Conservation (phyloP, 2,797 vertebrate genomes). For the Eulemur rubriventer region DNA sequence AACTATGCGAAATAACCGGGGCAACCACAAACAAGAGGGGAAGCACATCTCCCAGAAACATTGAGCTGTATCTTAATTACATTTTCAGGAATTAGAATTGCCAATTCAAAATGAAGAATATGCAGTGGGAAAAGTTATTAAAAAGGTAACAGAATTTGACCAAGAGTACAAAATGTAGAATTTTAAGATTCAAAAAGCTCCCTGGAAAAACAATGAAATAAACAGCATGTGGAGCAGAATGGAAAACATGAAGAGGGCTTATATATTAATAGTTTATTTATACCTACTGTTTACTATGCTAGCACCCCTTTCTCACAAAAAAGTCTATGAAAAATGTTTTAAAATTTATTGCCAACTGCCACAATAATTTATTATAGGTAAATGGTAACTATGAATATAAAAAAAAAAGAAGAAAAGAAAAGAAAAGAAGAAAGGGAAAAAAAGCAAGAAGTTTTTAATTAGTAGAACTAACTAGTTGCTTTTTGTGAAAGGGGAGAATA, state of each 20-base stretch:
- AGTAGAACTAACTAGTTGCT: constrained; percentile 65
- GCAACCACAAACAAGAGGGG: constrained; percentile 6
- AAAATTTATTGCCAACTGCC: constrained; percentile 83
- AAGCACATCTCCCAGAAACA: neutral
- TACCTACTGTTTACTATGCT: constrained; percentile 33
- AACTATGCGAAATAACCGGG: constrained; percentile 42
- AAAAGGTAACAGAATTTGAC: neutral
- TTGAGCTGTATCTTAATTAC: neutral
- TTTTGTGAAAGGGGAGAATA: constrained; percentile 33
- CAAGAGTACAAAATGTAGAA: constrained; percentile 5
- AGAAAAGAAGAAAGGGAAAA: neutral
- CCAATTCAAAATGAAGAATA: constrained; percentile 6
- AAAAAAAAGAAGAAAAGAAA: neutral
- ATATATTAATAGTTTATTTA: neutral
- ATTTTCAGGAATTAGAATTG: constrained; percentile 3
- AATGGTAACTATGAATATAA: constrained; percentile 75
- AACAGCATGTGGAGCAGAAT: neutral
- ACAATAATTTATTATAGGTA: constrained; percentile 84
- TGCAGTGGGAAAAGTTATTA: neutral
- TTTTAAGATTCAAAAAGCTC: constrained; percentile 36
- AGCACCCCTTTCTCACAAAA: constrained; percentile 56
- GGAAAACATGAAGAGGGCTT: neutral
- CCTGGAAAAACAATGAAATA: neutral
- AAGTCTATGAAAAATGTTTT: constrained; percentile 75
- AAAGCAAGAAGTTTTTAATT: constrained; percentile 61